These are phyloP conservation scores for Diaphora mendica DNA, from an alignment of 2,888 invertebrate genomes.

Conservation along the genomic window DNA sequence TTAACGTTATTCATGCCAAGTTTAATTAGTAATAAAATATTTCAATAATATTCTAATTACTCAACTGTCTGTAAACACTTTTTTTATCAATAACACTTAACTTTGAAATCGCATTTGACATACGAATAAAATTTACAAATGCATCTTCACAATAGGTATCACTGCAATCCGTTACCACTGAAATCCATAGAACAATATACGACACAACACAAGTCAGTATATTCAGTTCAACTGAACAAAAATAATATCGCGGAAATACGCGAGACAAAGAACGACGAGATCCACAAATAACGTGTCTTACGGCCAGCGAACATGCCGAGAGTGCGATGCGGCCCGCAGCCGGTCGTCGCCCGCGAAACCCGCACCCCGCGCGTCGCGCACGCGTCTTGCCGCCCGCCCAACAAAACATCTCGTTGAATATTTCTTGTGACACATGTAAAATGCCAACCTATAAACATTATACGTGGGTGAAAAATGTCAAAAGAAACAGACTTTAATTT, in stretches of 20 bases:
- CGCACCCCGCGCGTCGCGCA: conserved; percentile 69
- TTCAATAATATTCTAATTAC: conserved; percentile 20
- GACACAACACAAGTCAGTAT: conserved; percentile 51
- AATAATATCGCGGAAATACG: conserved; percentile 71
- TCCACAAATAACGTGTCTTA: conserved; percentile 53
- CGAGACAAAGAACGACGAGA: conserved; percentile 70
- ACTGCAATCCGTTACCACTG: conserved; percentile 85
- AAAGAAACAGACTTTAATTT: conserved; percentile 40
- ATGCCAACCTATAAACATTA: conserved; percentile 70
- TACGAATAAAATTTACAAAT: conserved; percentile 33
- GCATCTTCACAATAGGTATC: conserved; percentile 65
- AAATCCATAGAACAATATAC: conserved; percentile 75
- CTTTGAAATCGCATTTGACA: conserved; percentile 38
- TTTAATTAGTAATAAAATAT: conserved; percentile 19
- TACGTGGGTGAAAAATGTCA: conserved; percentile 59
- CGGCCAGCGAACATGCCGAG: conserved; percentile 73
- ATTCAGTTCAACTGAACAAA: conserved; percentile 65
- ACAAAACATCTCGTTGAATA: conserved; percentile 70
- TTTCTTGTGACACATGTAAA: conserved; percentile 76
- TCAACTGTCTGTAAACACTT: conserved; percentile 24
- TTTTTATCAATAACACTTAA: conserved; percentile 34
- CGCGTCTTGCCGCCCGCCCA: conserved; percentile 73
- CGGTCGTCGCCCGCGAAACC: conserved; percentile 63
- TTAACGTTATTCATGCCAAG: conserved; percentile 35
- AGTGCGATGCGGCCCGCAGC: conserved; percentile 70